Conservation (phyloP, 2,797 vertebrate species). For the Girardinus metallicus region DNA sequence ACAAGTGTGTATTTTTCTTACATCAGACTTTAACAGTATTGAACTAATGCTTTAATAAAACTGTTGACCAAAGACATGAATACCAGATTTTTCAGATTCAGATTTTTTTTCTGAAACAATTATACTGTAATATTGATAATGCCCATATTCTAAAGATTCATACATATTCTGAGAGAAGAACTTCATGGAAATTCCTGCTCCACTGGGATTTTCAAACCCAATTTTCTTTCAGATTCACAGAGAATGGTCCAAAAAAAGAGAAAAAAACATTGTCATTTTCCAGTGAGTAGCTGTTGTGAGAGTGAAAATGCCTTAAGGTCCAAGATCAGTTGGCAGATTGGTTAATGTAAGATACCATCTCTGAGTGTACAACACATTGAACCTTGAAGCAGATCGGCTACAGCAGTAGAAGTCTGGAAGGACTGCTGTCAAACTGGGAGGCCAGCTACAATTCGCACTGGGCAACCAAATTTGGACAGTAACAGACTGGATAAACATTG, state of each 20-base stretch:
- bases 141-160: too few species aligned
- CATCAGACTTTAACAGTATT: too few species aligned
- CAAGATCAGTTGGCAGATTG: background rate
- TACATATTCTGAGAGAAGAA: too few species aligned
- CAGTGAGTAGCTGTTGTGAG: background rate
- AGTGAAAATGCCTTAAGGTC: background rate
- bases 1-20: too few species aligned
- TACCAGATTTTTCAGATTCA: too few species aligned
- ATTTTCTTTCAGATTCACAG: too few species aligned
- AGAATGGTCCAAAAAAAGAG: background rate
- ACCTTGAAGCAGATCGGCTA: background rate
- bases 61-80: too few species aligned
- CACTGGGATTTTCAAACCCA: background rate
- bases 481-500: too few species aligned
- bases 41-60: too few species aligned
- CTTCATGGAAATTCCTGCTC: background rate
- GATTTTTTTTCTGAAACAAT: too few species aligned
- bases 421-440: background rate
- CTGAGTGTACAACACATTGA: background rate
- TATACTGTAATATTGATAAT: too few species aligned
- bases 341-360: background rate
- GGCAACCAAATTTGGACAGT: background rate
- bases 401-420: background rate
- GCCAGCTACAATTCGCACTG: background rate
- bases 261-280: background rate